Percentiles rank a stretch among this genome's conserved stretches.
Conservation (phyloP, 2,888 invertebrate species). For the Hypomecis atomaria region DNA sequence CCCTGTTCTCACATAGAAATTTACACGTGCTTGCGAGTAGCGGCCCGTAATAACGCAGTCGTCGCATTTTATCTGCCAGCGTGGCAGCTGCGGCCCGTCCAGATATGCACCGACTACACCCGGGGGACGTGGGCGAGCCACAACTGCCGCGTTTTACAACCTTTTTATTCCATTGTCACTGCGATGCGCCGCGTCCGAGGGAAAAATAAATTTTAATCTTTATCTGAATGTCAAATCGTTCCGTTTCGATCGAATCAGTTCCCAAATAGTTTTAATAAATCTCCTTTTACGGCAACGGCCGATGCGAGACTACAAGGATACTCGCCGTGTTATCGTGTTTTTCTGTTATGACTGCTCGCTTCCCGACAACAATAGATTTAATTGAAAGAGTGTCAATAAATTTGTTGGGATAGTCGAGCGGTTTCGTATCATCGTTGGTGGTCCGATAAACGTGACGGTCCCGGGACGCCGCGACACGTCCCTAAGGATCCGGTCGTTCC, state of each 20-base stretch:
- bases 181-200: slow-evolving; percentile 71
- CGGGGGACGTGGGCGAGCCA: slow-evolving; percentile 78
- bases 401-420: slow-evolving; percentile 71
- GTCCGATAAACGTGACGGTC: slow-evolving; percentile 71
- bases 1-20: slow-evolving; percentile 80
- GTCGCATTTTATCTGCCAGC: slow-evolving; percentile 76
- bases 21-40: slow-evolving; percentile 80
- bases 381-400: slow-evolving; percentile 85
- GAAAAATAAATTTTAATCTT: slow-evolving; percentile 83
- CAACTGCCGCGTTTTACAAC: slow-evolving; percentile 81
- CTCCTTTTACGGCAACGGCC: slow-evolving; percentile 81
- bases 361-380: slow-evolving; percentile 80
- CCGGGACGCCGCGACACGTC: slow-evolving; percentile 62
- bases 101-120: slow-evolving; percentile 72
- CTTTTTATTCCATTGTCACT: slow-evolving; percentile 85
- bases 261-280: slow-evolving; percentile 85
- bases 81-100: slow-evolving; percentile 63
- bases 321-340: slow-evolving; percentile 81
- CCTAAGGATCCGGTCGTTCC: slow-evolving; percentile 70
- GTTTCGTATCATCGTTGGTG: slow-evolving; percentile 72
- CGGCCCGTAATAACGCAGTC: slow-evolving; percentile 74
- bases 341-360: slow-evolving; percentile 79
- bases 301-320: slow-evolving; percentile 69
- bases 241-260: slow-evolving; percentile 84
- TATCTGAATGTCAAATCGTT: slow-evolving; percentile 85